Base-by-base conservation (phyloP, 2,113 vertebrate species). In the Eira barbara region DNA sequence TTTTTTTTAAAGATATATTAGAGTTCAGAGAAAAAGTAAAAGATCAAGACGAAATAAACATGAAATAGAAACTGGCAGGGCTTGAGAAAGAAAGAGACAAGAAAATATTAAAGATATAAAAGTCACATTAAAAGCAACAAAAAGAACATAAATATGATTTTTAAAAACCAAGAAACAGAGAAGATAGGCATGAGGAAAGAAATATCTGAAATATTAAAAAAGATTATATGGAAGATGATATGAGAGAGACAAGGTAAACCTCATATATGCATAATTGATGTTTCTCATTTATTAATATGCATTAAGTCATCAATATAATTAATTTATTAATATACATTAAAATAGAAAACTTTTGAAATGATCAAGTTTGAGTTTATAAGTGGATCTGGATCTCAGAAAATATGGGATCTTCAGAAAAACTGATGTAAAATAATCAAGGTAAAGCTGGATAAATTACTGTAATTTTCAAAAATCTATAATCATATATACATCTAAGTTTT, bases 21-120 rank as follows among this genome's bases (percentile, higher is more conserved):
- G 10, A 79, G 45, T 91, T 96, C 52, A 74, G 80, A 83, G 21
- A 88, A 96, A 42, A 91, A 79, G 78, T 83, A 34, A 39, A 96
- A 84, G 27, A 34, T 10, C 23, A 67, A 73, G 27, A 36, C 6
- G 49, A 89, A 88, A 78, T 21, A 27, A 23, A 96, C 21, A 45
- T 34, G 9, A 69, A 94, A 89, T 47, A 59, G 29, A 97, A 94
- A 61, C 49, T 36, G 23, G 0, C 29, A 84, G 36, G 73, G 52
- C 21, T 65, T 94, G 4, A 42, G 36, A 45, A 49, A 61, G 49
- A 87, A 42, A 61, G 49, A 87, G 49, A 36, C 13, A 9, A 47
- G 27, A 18, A 6, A 23, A 13, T 78, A 65, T 52, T 63, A 80
- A 89, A 7, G 29, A n/a, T 80, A 57, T 49, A 27, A 76, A 81